Evolutionary conservation across 2,113 vertebrate species (phyloP), one percentile per base, ranked within the genome.

Genomic region (Salvelinus fontinalis): DNA sequence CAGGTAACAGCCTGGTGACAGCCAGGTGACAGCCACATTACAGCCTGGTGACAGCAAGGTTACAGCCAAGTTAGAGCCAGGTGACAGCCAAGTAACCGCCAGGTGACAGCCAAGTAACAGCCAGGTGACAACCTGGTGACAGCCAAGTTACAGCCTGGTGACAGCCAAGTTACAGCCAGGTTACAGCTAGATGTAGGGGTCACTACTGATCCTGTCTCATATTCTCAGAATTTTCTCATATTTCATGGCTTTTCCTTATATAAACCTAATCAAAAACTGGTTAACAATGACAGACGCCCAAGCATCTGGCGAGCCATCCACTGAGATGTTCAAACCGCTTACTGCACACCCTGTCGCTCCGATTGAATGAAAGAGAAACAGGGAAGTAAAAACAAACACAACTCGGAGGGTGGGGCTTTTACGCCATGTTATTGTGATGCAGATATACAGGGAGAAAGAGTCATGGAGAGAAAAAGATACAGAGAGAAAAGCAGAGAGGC

Each of bases 251-350:
- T 90, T 92, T 80, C 83, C 86, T 86, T 88, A 85, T 88, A 88
- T 89, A 92, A 91, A 92, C 89, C 85, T 92, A 86, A 91, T 92
- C 89, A 91, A 87, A 92, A 92, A 92, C 80, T 75, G 85, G 86
- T 89, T 91, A 93, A 92, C 91, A 92, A 81, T 85, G 87, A 91
- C 89, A 92, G 89, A 90, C 84, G 84, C 86, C 88, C 79, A 80
- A 90, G 90, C 90, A 92, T 90, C 91, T 92, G 92, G 89, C 85
- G 60, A 87, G 85, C 84, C 80, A 78, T 76, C 77, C 79, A n/a
- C 79, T 87, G 81, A 77, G 75, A 78, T 87, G 85, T 84, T 84
- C 88, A 88, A 85, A 87, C 88, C 85, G 80, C 87, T 89, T 85
- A 51, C 49, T 75, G 83, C 84, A 85, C 84, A 88, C 87, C 85